Conservation (phyloP, 2,113 vertebrate genomes). For the Percina caprodes region DNA sequence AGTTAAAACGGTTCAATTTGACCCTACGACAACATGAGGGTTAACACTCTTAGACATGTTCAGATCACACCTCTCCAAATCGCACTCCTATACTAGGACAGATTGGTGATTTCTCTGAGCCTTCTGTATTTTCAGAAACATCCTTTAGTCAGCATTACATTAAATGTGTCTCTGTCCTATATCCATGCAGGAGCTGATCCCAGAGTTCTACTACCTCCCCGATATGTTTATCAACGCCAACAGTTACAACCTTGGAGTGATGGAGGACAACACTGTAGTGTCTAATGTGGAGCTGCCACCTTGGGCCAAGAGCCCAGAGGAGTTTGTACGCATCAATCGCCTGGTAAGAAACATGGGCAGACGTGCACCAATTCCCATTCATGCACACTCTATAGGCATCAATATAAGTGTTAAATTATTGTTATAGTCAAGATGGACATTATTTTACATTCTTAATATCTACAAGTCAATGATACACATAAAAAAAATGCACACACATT, state of each 20-base stretch:
- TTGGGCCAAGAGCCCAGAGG: constrained; percentile 98
- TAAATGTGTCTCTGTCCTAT: constrained; percentile 12
- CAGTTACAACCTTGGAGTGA: constrained; percentile 97
- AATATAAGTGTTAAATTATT: neutral
- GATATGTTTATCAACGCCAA: constrained; percentile 99
- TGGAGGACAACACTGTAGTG: constrained; percentile 95
- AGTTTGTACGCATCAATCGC: constrained; percentile 97
- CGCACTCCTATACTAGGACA: neutral
- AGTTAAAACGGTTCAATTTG: too few relatives aligned
- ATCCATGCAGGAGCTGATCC: constrained; percentile 92
- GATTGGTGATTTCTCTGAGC: neutral
- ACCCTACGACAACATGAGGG: too few relatives aligned
- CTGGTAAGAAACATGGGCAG: constrained; percentile 83
- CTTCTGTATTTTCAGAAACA: constrained; percentile 4
- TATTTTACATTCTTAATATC: neutral
- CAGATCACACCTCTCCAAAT: constrained; percentile 5
- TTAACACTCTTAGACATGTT: neutral
- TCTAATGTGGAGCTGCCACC: constrained; percentile 98
- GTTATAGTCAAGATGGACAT: neutral
- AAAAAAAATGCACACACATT: neutral
- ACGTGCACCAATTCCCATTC: neutral
- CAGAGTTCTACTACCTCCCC: constrained; percentile 99
- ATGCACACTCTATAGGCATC: neutral
- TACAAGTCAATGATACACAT: neutral
- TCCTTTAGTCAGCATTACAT: constrained; percentile 5